Conservation (phyloP, 2,888 invertebrate genomes). For the Drosophila acutilabella region DNA sequence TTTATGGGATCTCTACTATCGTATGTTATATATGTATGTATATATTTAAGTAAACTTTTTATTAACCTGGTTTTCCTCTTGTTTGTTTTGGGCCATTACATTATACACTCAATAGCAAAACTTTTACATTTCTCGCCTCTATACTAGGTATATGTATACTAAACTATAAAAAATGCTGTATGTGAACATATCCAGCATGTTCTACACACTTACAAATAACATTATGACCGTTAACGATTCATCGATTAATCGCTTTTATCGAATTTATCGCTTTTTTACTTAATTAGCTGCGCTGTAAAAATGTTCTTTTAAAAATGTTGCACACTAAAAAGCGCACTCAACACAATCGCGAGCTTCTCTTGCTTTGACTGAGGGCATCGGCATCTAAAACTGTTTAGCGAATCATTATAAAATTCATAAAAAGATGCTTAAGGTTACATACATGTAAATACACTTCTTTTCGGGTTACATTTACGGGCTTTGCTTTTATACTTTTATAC, state of each 20-base stretch:
- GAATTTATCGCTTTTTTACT: conserved; percentile 6
- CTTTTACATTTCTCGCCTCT: conserved; percentile 1
- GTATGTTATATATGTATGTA: conserved; percentile 4
- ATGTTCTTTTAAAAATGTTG: conserved; percentile 65
- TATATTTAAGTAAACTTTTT: conserved; percentile 39
- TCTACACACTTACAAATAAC: conserved; percentile 59
- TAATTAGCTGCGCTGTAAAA: conserved; percentile 67
- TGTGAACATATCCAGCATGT: conserved; percentile 70
- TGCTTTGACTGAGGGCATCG: not conserved
- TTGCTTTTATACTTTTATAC: not conserved
- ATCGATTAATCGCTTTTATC: not conserved
- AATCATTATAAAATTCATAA: conserved; percentile 45
- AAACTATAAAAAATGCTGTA: conserved; percentile 70
- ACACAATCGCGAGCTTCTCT: conserved; percentile 28
- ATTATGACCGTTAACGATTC: conserved; percentile 19
- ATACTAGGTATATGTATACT: conserved; percentile 16
- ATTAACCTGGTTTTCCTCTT: conserved; percentile 71
- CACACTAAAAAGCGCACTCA: conserved; percentile 59
- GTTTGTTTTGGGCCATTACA: conserved; percentile 34
- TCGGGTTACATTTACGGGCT: not conserved
- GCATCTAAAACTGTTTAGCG: conserved; percentile 28
- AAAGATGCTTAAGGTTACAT: conserved; percentile 40
- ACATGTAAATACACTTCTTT: conserved; percentile 15
- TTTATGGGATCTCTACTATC: conserved; percentile 21
- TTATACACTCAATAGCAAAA: conserved; percentile 27